Evolutionary conservation across 1,140 invertebrate species (phyloP).

Genomic region (Musca domestica): DNA sequence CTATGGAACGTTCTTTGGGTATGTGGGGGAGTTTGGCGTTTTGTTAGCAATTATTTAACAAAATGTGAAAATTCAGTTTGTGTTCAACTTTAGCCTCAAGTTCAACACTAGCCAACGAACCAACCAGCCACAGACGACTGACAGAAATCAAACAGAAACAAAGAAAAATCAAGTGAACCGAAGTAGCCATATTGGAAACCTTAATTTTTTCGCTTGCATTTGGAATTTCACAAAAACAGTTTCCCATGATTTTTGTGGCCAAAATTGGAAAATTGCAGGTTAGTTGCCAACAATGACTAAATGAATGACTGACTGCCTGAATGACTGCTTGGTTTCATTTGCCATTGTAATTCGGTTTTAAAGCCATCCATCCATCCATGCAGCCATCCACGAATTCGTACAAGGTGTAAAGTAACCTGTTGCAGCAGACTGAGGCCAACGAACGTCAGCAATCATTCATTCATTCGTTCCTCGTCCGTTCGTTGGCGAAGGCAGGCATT

Average conservation of each 20-base stretch:
- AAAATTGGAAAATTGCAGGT: background rate
- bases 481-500: too few relatives aligned
- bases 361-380: too few relatives aligned
- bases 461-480: background rate
- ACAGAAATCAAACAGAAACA: constrained; percentile 7
- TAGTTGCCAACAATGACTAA: background rate
- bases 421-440: background rate
- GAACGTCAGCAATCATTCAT: constrained; percentile 5
- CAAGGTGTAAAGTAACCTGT: constrained; percentile 21
- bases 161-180: background rate
- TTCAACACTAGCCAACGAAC: background rate
- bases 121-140: background rate
- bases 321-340: background rate
- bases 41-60: constrained; percentile 18
- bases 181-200: background rate
- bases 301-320: background rate
- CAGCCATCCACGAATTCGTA: too few relatives aligned
- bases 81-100: constrained; percentile 24
- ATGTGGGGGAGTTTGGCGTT: background rate
- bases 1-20: too few relatives aligned
- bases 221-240: background rate
- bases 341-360: background rate
- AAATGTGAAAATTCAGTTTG: constrained; percentile 6
- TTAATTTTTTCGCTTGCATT: background rate
- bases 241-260: constrained; percentile 16